A percentile compares a stretch with the other conserved stretches of the same genome.
These are phyloP conservation scores for Junonia oenone DNA, from an alignment of 2,888 invertebrate species.

Conservation along the genomic window DNA sequence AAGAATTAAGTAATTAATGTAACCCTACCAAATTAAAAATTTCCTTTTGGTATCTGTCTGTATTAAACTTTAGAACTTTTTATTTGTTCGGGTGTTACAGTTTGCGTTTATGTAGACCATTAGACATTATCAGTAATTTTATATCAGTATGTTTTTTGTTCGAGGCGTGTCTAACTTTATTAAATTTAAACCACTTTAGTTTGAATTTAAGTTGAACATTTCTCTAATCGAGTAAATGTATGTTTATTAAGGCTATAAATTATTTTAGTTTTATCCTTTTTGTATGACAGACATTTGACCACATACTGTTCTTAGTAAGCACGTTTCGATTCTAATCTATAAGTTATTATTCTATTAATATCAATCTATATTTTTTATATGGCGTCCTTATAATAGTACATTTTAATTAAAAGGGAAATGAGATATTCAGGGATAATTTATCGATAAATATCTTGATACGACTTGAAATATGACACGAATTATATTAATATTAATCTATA, in stretches of 20 bases:
- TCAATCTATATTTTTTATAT: no score
- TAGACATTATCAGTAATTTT: constrained; percentile 39
- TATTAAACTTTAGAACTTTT: constrained; percentile 30
- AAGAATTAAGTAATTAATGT: constrained; percentile 70
- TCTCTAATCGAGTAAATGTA: background rate
- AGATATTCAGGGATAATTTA: no score
- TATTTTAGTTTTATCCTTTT: no score
- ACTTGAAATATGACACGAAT: no score
- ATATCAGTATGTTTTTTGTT: constrained; percentile 32
- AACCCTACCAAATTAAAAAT: constrained; percentile 45
- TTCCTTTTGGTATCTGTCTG: constrained; percentile 5
- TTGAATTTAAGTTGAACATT: background rate
- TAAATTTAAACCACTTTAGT: constrained; percentile 30
- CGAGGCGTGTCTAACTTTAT: constrained; percentile 25
- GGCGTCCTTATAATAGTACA: no score
- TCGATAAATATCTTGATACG: no score
- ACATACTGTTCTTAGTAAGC: no score
- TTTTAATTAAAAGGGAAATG: no score
- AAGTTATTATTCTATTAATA: no score
- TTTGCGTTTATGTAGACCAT: constrained; percentile 54
- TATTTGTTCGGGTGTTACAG: constrained; percentile 31
- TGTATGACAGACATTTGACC: no score
- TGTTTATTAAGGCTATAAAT: background rate
- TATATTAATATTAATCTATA: no score
- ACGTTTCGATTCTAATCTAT: no score